Conservation (phyloP, 2,797 vertebrate genomes). For the Urocyon cinereoargenteus region DNA sequence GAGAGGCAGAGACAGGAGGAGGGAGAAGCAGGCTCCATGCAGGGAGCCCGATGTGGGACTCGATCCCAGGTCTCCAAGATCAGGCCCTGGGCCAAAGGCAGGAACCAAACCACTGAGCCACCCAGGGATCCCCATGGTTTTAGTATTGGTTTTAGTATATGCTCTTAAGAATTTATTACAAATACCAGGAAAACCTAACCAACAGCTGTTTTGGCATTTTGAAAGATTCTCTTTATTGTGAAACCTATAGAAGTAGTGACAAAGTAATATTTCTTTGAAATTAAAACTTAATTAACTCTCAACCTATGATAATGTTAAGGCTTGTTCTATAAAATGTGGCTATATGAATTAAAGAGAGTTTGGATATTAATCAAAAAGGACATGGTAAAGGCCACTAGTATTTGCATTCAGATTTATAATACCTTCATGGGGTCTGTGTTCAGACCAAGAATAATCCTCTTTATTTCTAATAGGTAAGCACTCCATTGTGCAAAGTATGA, state of each 20-base stretch:
- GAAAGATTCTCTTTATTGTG: conserved; percentile 58
- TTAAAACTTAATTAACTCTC: background rate
- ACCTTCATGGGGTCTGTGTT: background rate
- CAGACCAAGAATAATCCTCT: conserved; percentile 6
- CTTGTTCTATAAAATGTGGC: background rate
- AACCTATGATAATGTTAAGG: background rate
- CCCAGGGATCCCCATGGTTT: too few species aligned
- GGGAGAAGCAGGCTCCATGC: too few species aligned
- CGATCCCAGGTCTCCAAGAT: too few species aligned
- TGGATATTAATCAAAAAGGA: background rate
- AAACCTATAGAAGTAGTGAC: background rate
- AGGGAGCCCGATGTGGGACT: too few species aligned
- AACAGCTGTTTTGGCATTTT: conserved; percentile 55
- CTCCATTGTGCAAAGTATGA: background rate
- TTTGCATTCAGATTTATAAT: background rate
- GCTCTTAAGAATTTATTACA: conserved; percentile 16
- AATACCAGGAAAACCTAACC: conserved; percentile 33
- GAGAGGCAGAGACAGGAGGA: too few species aligned
- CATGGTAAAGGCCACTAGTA: background rate
- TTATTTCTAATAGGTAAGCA: conserved; percentile 5
- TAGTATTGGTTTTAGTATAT: background rate
- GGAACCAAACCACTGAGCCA: too few species aligned
- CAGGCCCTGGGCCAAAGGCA: too few species aligned
- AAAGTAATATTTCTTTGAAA: conserved; percentile 45
- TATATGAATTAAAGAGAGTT: conserved; percentile 37